Conservation (phyloP, 2,888 invertebrate species). For the Eurytoma adleriae region DNA sequence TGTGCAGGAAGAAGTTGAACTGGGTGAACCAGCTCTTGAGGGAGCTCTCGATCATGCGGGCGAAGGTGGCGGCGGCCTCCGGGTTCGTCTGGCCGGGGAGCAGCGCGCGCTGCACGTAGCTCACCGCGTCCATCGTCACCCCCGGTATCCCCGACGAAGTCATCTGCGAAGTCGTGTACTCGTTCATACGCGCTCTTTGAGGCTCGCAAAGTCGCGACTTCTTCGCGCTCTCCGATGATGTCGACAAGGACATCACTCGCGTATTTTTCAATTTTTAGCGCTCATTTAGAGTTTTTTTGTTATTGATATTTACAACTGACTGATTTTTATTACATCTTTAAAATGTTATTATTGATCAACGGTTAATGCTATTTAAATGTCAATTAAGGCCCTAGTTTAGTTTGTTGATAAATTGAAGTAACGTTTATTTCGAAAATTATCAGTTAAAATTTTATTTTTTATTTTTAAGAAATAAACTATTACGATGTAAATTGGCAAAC, state of each 20-base stretch:
- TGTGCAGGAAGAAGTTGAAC: slow-evolving; percentile 98
- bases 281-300: background rate
- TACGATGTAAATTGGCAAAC: background rate
- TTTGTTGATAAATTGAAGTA: too few relatives aligned
- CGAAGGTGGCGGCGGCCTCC: slow-evolving; percentile 97
- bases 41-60: slow-evolving; percentile 96
- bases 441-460: background rate
- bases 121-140: slow-evolving; percentile 93
- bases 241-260: slow-evolving; percentile 2
- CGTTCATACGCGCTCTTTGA: slow-evolving; percentile 36
- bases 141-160: slow-evolving; percentile 93
- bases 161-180: slow-evolving; percentile 81
- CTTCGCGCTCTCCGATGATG: background rate
- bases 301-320: background rate
- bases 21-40: slow-evolving; percentile 96
- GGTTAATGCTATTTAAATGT: too few relatives aligned
- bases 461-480: background rate
- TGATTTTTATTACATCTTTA: background rate
- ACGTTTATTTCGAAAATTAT: too few relatives aligned
- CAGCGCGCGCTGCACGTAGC: slow-evolving; percentile 93
- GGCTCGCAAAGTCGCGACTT: background rate
- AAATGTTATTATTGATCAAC: too few relatives aligned
- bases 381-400: too few relatives aligned
- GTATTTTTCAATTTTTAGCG: background rate
- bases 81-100: slow-evolving; percentile 93